phyloP scores from a whole-genome alignment of 35 echinoderm and acorn worm genomes.

The Diadema setosum region DNA sequence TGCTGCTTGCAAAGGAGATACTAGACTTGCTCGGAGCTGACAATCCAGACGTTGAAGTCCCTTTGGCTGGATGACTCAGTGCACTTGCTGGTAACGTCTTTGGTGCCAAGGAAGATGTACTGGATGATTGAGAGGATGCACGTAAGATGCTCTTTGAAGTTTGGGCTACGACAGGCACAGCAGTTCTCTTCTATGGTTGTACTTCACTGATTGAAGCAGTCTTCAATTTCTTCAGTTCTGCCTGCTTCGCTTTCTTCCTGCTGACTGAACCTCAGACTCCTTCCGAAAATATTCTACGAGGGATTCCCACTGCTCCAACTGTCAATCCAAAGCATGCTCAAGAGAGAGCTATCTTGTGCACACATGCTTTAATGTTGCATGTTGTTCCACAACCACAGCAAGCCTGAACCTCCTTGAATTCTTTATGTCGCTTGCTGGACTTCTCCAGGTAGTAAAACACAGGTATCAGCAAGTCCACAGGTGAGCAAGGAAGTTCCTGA shows the following conservation, averaged over 20 bases:
- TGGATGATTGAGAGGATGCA: background rate
- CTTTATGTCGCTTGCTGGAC: constrained; percentile 30
- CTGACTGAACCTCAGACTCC: too few species aligned
- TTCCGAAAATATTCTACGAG: constrained; percentile 12
- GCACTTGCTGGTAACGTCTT: too few species aligned
- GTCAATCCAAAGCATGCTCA: constrained; percentile 2
- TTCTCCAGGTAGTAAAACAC: constrained; percentile 52
- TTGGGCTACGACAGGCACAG: background rate
- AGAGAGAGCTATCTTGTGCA: constrained; percentile 43
- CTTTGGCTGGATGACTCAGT: too few species aligned
- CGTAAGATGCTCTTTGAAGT: background rate
- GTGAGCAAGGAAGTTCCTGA: background rate
- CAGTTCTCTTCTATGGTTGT: background rate
- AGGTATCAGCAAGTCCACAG: constrained; percentile 26
- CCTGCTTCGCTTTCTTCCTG: background rate
- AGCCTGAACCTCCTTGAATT: background rate
- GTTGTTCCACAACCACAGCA: constrained; percentile 12
- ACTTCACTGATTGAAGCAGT: background rate
- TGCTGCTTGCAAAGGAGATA: too few species aligned
- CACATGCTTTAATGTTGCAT: constrained; percentile 48
- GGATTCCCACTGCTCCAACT: constrained; percentile 44
- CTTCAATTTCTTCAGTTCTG: background rate
- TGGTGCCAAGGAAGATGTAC: too few species aligned
- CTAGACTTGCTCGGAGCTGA: too few species aligned
- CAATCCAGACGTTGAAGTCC: too few species aligned